Conservation (phyloP, 2,888 invertebrate genomes). For the Eristalis pertinax region DNA sequence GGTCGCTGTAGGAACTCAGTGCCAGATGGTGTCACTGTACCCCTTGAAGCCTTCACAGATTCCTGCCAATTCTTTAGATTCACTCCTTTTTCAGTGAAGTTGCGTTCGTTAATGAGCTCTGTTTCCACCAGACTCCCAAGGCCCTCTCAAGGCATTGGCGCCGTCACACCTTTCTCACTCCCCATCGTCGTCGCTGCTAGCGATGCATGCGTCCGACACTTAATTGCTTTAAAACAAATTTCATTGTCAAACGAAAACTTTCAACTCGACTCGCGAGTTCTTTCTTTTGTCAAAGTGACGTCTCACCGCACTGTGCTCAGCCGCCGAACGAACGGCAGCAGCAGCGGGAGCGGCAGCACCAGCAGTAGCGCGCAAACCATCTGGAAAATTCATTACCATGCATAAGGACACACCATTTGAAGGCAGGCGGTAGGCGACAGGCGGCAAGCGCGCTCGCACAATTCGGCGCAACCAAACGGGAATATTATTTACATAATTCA, state of each 20-base stretch:
- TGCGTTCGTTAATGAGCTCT: too few relatives aligned
- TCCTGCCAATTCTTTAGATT: too few relatives aligned
- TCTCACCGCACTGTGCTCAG: too few relatives aligned
- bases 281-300: not conserved
- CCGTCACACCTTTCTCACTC: not conserved
- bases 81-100: too few relatives aligned
- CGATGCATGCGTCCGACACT: conserved; percentile 46
- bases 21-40: too few relatives aligned
- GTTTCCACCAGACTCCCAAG: too few relatives aligned
- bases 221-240: conserved; percentile 63
- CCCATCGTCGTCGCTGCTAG: not conserved
- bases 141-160: not conserved
- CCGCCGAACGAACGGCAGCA: too few relatives aligned
- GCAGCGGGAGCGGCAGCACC: conserved; percentile 1
- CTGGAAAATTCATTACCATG: conserved; percentile 71
- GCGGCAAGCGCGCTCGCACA: conserved; percentile 43
- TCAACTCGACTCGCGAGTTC: conserved; percentile 37
- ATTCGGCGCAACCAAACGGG: conserved; percentile 45
- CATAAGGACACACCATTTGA: conserved; percentile 51
- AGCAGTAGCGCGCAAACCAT: conserved; percentile 41
- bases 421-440: conserved; percentile 8
- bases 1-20: too few relatives aligned
- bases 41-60: too few relatives aligned
- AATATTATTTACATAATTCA: conserved; percentile 67
- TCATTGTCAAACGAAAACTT: conserved; percentile 63